Base-by-base conservation (phyloP, 2,797 vertebrate genomes). In the Acropternis orthonyx region DNA sequence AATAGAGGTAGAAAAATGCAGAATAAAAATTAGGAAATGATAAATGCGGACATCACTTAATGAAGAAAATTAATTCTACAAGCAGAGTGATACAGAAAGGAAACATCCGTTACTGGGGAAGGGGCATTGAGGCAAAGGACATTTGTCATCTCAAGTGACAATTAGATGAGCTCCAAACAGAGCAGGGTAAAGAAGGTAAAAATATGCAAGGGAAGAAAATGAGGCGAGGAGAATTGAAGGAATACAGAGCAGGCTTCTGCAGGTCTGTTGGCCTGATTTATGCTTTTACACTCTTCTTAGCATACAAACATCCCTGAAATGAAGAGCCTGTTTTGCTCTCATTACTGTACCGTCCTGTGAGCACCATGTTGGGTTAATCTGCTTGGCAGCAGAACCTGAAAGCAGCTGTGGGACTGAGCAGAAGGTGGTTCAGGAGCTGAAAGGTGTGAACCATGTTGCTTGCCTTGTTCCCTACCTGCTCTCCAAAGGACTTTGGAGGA, bases 41-140 rank as follows among this genome's bases (percentile, higher is more conserved):
- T 93, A 92, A 97, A 84, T 95, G 69, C 51, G 89, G 88, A 56
- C 58, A 85, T 96, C 48, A 34, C 34, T 96, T 96, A 94, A 97
- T 97, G 97, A 91, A 91, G 92, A 91, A 97, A 95, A 94, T 58
- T n/a, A 92, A 94, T 94, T 96, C 87, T 91, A 62, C 66, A 59
- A 58, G 90, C 55, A 89, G 67, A 92, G 30, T 37, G 91, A 82
- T 94, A 89, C 46, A 95, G 75, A 75, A 69, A 78, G 73, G 80
- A 84, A 92, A 54, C 73, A 67, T 94, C 61, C 76, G 2, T 92
- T 96, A 69, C 41, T 6, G 12, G 61, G 79, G 79, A 93, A 58
- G 76, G 67, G 69, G 71, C 75, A 86, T 39, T 43, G 68, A 21
- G 52, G 88, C 82, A 74, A 51, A 89, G 72, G 89, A 63, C 46